phyloP scores from a whole-genome alignment of 2,888 invertebrate genomes.

The Leptinotarsa tumamoca region DNA sequence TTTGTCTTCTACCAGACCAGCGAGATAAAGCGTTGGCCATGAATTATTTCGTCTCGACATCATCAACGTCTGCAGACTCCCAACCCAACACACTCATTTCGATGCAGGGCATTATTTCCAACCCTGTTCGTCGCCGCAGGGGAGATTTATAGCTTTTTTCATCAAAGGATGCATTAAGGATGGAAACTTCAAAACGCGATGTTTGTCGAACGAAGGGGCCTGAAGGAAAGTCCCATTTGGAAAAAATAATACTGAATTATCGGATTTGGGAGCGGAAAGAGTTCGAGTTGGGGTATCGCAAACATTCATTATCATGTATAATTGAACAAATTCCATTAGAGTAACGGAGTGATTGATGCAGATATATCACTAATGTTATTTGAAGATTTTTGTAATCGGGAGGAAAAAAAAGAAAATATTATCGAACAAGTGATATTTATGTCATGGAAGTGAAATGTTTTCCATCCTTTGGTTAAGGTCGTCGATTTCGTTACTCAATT shows the following conservation, averaged over 20 bases:
- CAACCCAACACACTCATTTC: constrained; percentile 35
- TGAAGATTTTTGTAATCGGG: too few relatives aligned
- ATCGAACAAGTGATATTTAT: too few relatives aligned
- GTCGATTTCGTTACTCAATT: too few relatives aligned
- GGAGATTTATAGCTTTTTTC: constrained; percentile 47
- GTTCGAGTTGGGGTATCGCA: background rate
- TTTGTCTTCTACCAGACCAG: constrained; percentile 30
- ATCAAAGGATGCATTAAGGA: constrained; percentile 43
- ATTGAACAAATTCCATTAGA: background rate
- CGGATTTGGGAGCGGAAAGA: background rate
- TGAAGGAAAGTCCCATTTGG: background rate
- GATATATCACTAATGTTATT: too few relatives aligned
- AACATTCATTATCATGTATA: background rate
- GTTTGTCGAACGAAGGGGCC: constrained; percentile 20
- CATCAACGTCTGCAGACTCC: constrained; percentile 36
- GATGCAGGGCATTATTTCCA: constrained; percentile 42
- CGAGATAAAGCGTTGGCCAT: constrained; percentile 33
- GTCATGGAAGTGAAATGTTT: too few relatives aligned
- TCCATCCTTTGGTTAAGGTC: too few relatives aligned
- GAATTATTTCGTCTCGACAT: constrained; percentile 43
- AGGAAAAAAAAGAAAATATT: too few relatives aligned
- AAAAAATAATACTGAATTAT: constrained; percentile 15
- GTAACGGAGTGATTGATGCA: too few relatives aligned
- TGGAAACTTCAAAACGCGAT: constrained; percentile 28
- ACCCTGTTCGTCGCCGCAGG: constrained; percentile 43